Base-by-base conservation (phyloP, 2,113 vertebrate species). In the Notiomystis cincta region DNA sequence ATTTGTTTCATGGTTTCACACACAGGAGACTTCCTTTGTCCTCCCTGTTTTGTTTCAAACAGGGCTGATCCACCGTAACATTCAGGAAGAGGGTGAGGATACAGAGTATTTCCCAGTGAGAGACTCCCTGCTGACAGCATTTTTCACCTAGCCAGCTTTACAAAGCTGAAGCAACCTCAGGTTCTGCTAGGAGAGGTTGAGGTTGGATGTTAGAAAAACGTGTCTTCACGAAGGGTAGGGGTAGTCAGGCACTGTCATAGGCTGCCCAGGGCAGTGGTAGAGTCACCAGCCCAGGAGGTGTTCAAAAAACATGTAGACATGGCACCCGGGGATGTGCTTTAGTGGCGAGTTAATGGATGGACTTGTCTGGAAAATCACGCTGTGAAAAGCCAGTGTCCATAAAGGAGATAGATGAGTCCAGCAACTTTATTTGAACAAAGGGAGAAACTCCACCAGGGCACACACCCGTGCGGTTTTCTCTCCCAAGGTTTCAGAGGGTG, bases 381-480 rank as follows among this genome's bases (percentile, higher is more conserved):
- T 27, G 1, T 38, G 48, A 62, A 54, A 64, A 64, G 28, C n/a
- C 33, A 33, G 48, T 10, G 28, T 27, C n/a, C 48, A 64, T 22
- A 37, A 45, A 45, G 40, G 38, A 54, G 48, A 62, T 48, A 72
- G 40, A 83, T 27, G 22, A 84, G 18, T 33, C 22, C 11, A 54
- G 33, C 19, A 72, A 7, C 15, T 54, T 64, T 12, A 64, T 38
- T 73, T 0, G 0, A 37, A 38, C 33, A 27, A 62, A 64, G 40
- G 22, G 28, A 73, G 28, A 33, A 11, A 54, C 28, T 17, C 28
- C 58, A 45, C 27, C 4, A 6, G n/a, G 18, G 17, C 27, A 83
- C 20, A 30, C 2, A 0, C 14, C 21, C 1, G 0, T 3, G 11
- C 22, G 18, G 19, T 15, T 64, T 53, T 45, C 17, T 54, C 38